Conservation (phyloP, 2,888 invertebrate species). For the Colletes collaris region DNA sequence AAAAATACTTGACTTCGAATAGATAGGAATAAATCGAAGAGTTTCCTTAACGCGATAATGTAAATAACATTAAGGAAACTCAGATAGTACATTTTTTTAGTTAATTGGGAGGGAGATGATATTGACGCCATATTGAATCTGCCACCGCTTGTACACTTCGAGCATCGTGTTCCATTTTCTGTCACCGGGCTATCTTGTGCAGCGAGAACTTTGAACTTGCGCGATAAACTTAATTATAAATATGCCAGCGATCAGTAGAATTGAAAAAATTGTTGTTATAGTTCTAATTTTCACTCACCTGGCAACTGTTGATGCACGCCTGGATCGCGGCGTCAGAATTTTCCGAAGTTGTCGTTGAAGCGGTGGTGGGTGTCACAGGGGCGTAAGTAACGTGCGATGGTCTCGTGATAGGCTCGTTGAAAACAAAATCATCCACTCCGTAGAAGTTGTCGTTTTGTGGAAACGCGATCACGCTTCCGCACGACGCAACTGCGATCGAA, state of each 20-base stretch:
- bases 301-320: slow-evolving; percentile 44
- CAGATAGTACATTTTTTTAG: no score
- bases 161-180: not conserved
- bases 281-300: slow-evolving; percentile 50
- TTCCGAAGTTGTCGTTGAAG: not conserved
- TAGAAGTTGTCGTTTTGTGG: slow-evolving; percentile 42
- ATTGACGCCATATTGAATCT: not conserved
- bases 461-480: slow-evolving; percentile 10
- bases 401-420: slow-evolving; percentile 66
- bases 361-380: not conserved
- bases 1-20: no score
- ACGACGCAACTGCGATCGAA: slow-evolving; percentile 16
- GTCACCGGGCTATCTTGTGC: no score
- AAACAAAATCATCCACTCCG: slow-evolving; percentile 67
- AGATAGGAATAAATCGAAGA: no score
- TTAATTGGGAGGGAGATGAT: no score
- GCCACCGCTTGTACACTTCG: not conserved
- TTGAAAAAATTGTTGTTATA: slow-evolving; percentile 9
- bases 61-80: no score
- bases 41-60: no score
- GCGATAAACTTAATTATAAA: not conserved
- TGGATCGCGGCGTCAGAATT: not conserved
- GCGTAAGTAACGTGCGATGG: not conserved
- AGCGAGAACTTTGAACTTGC: slow-evolving; percentile 3
- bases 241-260: no score